Evolutionary conservation across 1,140 invertebrate species (phyloP).

Genomic region (Lethrus apterus): DNA sequence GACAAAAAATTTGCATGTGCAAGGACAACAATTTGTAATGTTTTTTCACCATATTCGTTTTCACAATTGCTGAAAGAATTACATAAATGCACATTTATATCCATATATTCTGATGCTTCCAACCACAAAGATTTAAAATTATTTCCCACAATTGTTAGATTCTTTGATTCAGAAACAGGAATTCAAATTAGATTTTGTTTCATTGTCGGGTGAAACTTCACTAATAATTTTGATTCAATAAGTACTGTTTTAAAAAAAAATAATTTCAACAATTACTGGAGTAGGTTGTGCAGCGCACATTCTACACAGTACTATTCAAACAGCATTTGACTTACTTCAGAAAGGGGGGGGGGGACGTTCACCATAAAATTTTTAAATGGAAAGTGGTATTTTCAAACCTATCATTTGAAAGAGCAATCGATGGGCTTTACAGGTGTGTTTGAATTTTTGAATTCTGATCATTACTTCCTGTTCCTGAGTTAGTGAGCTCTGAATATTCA

Average conservation of each 20-base stretch:
- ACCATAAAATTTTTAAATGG: no score
- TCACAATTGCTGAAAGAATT: slow-evolving; percentile 3
- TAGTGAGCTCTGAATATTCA: neutral
- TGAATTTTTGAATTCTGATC: neutral
- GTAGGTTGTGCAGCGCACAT: slow-evolving; percentile 14
- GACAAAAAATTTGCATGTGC: slow-evolving; percentile 25
- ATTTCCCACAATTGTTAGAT: slow-evolving; percentile 19
- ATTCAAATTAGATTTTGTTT: slow-evolving; percentile 18
- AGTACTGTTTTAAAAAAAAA: slow-evolving; percentile 22
- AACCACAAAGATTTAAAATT: slow-evolving; percentile 22
- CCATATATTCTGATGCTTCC: slow-evolving; percentile 21
- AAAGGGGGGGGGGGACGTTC: no score
- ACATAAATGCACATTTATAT: slow-evolving; percentile 12
- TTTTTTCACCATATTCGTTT: slow-evolving; percentile 6
- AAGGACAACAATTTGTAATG: slow-evolving; percentile 6
- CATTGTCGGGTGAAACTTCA: slow-evolving; percentile 14
- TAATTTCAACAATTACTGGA: slow-evolving; percentile 21
- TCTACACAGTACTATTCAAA: slow-evolving; percentile 8
- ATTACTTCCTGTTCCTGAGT: neutral
- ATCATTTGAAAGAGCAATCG: no score
- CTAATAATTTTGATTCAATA: slow-evolving; percentile 19
- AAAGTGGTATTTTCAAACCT: no score
- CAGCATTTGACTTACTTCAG: slow-evolving; percentile 4
- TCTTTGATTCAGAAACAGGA: slow-evolving; percentile 14
- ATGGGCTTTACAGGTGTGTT: slow-evolving; percentile 1